phyloP scores from a whole-genome alignment of 2,888 invertebrate species.

The Hartigia nigra region DNA sequence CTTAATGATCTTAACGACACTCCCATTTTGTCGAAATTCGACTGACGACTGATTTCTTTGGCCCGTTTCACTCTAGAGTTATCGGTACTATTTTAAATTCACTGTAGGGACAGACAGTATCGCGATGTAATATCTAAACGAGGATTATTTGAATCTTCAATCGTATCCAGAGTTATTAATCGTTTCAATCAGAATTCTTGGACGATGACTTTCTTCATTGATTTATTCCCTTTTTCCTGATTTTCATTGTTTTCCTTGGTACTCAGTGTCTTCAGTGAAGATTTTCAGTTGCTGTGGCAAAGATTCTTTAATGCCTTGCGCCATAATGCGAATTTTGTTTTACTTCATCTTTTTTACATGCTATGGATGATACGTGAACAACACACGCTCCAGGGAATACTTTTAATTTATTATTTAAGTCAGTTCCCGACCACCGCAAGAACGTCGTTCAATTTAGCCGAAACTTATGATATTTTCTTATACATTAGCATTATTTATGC shows the following conservation, averaged over 20 bases:
- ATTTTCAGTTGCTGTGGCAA: neutral
- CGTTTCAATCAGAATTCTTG: neutral
- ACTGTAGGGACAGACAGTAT: neutral
- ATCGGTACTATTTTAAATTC: neutral
- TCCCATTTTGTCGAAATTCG: slow-evolving; percentile 14
- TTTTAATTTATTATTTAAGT: slow-evolving; percentile 31
- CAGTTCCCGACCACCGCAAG: neutral
- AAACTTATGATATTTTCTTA: neutral
- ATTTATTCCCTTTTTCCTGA: neutral
- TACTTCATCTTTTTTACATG: slow-evolving; percentile 30
- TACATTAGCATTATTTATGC: neutral
- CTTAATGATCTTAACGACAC: slow-evolving; percentile 18
- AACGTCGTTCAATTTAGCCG: neutral
- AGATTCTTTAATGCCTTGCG: neutral
- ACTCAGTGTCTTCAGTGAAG: neutral
- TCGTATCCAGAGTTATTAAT: neutral
- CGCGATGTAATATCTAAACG: neutral
- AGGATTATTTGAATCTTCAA: neutral
- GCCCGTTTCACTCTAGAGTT: neutral
- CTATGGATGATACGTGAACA: slow-evolving; percentile 20
- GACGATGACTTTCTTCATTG: neutral
- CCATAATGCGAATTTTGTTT: slow-evolving; percentile 12
- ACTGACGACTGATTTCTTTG: neutral
- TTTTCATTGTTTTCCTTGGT: neutral
- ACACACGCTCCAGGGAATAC: slow-evolving; percentile 15